Evolutionary conservation across 2,113 vertebrate species (phyloP).

Genomic region (Hippocampus comes): DNA sequence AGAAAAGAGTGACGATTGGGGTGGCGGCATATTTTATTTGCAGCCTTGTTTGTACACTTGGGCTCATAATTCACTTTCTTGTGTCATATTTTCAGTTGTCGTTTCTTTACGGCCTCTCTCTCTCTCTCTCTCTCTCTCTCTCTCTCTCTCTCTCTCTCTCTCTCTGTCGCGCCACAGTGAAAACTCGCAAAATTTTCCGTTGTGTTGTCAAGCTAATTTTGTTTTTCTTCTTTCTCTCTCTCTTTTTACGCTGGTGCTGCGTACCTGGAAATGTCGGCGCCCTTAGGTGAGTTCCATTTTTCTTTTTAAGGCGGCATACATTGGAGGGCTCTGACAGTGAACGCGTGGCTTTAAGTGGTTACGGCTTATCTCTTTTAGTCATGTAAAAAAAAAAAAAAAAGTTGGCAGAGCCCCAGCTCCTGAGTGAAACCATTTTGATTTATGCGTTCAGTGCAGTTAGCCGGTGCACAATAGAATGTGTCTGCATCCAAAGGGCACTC

Average conservation of each 20-base stretch:
- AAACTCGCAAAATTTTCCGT: constrained; percentile 31
- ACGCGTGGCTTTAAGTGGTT: background rate
- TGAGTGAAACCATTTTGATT: constrained; percentile 8
- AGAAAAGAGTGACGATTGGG: background rate
- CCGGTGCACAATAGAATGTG: background rate
- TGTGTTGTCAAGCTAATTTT: constrained; percentile 43
- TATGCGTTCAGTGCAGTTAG: background rate
- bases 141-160: background rate
- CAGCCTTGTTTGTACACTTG: constrained; percentile 23
- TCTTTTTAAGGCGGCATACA: constrained; percentile 14
- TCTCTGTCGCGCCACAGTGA: background rate
- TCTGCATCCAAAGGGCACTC: background rate
- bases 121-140: too few species aligned
- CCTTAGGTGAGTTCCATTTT: constrained; percentile 52
- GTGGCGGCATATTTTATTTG: constrained; percentile 25
- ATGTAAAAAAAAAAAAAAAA: background rate
- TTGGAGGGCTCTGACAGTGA: constrained; percentile 13
- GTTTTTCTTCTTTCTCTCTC: constrained; percentile 21
- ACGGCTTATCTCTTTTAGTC: background rate
- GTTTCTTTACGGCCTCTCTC: constrained; percentile 5
- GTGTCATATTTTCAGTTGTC: constrained; percentile 18
- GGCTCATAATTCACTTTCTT: constrained; percentile 23
- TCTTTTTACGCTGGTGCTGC: constrained; percentile 17
- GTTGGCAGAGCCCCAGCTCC: constrained; percentile 9
- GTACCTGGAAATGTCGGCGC: constrained; percentile 41